Evolutionary conservation across 2,113 vertebrate genomes (phyloP), one percentile per base, ranked within the genome.

Genomic region (Rhinolophus sinicus): DNA sequence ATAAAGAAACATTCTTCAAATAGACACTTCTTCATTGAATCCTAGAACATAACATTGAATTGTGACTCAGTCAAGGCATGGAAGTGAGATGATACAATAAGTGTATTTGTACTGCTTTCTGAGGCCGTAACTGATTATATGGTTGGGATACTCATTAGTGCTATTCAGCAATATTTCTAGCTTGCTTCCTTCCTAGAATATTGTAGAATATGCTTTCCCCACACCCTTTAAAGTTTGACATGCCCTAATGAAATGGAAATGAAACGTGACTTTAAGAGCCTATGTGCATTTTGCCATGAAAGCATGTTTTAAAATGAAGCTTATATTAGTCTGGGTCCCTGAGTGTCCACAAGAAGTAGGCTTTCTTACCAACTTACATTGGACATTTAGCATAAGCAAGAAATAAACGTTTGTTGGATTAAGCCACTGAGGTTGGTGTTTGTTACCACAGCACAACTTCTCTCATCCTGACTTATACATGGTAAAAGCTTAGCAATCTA

Each of bases 11-110:
- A 62, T 87, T 96, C 47, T 78, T 87, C 76, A 64, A 40, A n/a
- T 77, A n/a, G 56, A 60, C 26, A 50, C 30, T 96, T 96, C 50
- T 76, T 88, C 72, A 62, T 62, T 91, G 73, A 91, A 91, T 92
- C 60, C 83, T 89, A 58, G 60, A 86, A 35, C 6, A 65, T 38
- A 52, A 6, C 22, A 64, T 64, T 89, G 64, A 92, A 50, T 19
- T 50, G 11, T 96, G 75, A 64, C 44, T 80, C 11, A 88, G 40
- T 93, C n/a, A 77, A 69, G 38, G 8, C 87, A 52, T 26, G 19
- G 50, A 87, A 18, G 72, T 73, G 35, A 78, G 21, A 54, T 64
- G 62, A 35, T 84, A 8, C 30, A 28, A 21, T 30, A n/a, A 16
- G 9, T 65, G 44, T 95, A 30, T 80, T 90, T 54, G 8, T 1